A percentile compares a stretch with the other conserved stretches of the same genome.
Conservation (phyloP, 2,797 vertebrate species). For the Pantherophis alleghaniensis region DNA sequence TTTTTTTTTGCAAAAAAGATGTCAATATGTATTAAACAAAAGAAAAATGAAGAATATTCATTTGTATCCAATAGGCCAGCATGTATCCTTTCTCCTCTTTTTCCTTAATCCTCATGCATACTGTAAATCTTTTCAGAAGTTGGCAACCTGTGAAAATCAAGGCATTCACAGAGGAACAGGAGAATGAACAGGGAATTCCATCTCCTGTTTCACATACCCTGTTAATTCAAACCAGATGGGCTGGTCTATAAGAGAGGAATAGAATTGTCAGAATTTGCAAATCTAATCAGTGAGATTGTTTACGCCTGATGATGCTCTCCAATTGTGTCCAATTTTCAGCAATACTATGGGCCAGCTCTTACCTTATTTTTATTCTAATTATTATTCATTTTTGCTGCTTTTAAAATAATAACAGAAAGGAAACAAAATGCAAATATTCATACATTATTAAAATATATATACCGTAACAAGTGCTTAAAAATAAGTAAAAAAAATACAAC, state of each 20-base stretch:
- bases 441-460: neutral
- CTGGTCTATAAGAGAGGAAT: neutral
- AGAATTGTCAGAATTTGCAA: neutral
- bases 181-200: neutral
- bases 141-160: neutral
- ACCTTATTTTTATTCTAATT: neutral
- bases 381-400: neutral
- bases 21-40: neutral
- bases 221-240: neutral
- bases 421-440: neutral
- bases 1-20: neutral
- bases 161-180: neutral
- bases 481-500: too few relatives aligned
- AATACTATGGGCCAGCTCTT: neutral
- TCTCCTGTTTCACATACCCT: neutral
- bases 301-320: neutral
- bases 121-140: neutral
- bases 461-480: too few relatives aligned
- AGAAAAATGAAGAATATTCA: neutral
- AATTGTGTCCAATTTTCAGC: neutral
- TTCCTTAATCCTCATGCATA: neutral
- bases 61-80: neutral
- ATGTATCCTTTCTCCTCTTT: neutral
- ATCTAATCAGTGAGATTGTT: neutral
- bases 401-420: neutral